These are phyloP conservation scores for Gouania willdenowi DNA, from an alignment of 2,797 vertebrate species.

Conservation along the genomic window DNA sequence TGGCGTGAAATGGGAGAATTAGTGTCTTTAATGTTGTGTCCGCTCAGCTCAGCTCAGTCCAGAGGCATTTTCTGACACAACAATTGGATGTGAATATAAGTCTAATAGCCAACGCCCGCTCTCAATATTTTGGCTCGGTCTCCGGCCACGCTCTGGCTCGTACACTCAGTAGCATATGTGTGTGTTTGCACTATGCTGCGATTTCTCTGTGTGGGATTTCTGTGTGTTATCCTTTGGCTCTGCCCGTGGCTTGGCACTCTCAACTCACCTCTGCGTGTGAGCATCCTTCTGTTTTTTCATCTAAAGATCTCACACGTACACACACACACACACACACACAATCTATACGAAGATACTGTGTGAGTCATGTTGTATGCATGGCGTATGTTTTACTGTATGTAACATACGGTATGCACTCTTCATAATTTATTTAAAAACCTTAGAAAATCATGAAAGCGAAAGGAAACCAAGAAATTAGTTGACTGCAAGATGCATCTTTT, in stretches of 20 bases:
- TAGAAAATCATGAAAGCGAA: too few relatives aligned
- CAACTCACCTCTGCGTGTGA: constrained; percentile 6
- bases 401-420: too few relatives aligned
- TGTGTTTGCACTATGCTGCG: constrained; percentile 30
- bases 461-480: neutral
- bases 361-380: too few relatives aligned
- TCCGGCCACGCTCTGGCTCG: constrained; percentile 28
- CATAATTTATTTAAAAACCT: too few relatives aligned
- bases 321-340: neutral
- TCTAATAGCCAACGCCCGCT: constrained; percentile 13
- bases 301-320: constrained; percentile 30
- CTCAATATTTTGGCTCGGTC: constrained; percentile 16
- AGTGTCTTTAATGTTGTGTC: constrained; percentile 12
- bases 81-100: constrained; percentile 24
- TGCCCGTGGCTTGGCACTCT: constrained; percentile 42
- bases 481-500: neutral
- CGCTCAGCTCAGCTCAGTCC: constrained; percentile 9
- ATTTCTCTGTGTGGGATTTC: constrained; percentile 28
- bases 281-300: constrained; percentile 45
- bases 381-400: too few relatives aligned
- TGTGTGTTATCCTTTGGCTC: constrained; percentile 57
- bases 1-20: constrained; percentile 38
- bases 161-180: constrained; percentile 36
- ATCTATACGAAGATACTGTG: too few relatives aligned
- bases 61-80: constrained; percentile 20